Percentiles rank a stretch among this genome's conserved stretches.
phyloP scores from a whole-genome alignment of 2,797 vertebrate species.

The Diceros bicornis region DNA sequence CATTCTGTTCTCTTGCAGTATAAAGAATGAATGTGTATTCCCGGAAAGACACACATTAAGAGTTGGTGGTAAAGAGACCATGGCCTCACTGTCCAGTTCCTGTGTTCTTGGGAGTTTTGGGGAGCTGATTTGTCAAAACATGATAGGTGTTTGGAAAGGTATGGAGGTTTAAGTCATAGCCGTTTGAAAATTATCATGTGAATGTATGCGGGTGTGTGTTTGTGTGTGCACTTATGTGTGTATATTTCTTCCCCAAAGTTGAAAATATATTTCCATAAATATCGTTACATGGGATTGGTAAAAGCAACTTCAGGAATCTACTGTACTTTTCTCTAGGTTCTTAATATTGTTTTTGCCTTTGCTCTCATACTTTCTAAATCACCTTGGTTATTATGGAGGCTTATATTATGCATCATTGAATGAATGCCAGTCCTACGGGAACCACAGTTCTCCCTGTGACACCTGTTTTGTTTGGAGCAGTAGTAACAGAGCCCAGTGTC shows the following conservation, averaged over 20 bases:
- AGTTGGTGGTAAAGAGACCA: neutral
- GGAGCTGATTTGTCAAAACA: neutral
- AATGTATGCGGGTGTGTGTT: neutral
- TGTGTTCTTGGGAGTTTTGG: neutral
- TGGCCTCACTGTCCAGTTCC: neutral
- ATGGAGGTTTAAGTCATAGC: neutral
- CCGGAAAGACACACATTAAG: neutral
- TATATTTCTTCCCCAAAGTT: neutral
- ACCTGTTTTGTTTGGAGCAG: neutral
- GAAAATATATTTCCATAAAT: neutral
- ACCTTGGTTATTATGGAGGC: neutral
- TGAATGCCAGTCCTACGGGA: neutral
- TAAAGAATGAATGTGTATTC: neutral
- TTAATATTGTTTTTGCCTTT: neutral
- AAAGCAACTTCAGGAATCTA: neutral
- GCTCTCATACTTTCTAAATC: neutral
- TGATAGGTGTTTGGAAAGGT: neutral
- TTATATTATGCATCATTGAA: neutral
- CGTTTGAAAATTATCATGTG: neutral
- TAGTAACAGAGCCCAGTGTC: neutral
- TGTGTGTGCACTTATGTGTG: fast-evolving
- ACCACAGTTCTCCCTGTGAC: neutral
- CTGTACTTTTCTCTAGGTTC: neutral
- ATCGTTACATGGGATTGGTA: neutral
- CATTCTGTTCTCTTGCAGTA: neutral